phyloP scores from a whole-genome alignment of 35 echinoderm and acorn worm species.

The Apostichopus californicus region DNA sequence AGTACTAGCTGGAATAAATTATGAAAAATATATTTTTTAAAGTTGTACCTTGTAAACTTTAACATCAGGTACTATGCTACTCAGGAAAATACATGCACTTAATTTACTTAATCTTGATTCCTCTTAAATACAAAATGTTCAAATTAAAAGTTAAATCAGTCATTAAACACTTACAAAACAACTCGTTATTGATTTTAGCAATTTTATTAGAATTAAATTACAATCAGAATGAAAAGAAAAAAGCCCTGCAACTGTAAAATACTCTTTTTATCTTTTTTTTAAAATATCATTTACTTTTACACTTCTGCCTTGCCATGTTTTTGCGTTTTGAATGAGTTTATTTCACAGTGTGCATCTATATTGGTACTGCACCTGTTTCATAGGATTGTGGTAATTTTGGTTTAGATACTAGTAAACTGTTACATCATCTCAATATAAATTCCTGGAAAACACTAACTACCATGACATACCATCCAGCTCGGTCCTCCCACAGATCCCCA shows the following conservation, averaged over 20 bases:
- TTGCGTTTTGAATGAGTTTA: not conserved
- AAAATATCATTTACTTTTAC: not conserved
- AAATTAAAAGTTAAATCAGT: too few species aligned
- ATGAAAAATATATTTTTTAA: too few species aligned
- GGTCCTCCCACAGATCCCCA: not conserved
- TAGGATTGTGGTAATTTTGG: not conserved
- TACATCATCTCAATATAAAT: not conserved
- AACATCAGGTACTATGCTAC: too few species aligned
- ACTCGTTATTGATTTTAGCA: too few species aligned
- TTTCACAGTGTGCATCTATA: not conserved
- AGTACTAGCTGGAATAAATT: too few species aligned
- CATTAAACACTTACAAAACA: too few species aligned
- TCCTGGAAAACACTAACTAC: not conserved
- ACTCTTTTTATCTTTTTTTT: conserved; percentile 25
- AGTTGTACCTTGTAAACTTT: too few species aligned
- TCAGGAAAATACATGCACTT: too few species aligned
- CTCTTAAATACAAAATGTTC: too few species aligned
- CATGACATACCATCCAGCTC: not conserved
- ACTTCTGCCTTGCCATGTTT: not conserved
- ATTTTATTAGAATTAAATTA: not conserved
- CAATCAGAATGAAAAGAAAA: not conserved
- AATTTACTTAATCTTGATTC: too few species aligned
- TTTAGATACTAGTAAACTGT: not conserved
- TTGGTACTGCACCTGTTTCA: not conserved
- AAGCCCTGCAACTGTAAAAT: not conserved